Base-by-base conservation (phyloP, 2,888 invertebrate genomes). In the Trypoxylon attenuatum region DNA sequence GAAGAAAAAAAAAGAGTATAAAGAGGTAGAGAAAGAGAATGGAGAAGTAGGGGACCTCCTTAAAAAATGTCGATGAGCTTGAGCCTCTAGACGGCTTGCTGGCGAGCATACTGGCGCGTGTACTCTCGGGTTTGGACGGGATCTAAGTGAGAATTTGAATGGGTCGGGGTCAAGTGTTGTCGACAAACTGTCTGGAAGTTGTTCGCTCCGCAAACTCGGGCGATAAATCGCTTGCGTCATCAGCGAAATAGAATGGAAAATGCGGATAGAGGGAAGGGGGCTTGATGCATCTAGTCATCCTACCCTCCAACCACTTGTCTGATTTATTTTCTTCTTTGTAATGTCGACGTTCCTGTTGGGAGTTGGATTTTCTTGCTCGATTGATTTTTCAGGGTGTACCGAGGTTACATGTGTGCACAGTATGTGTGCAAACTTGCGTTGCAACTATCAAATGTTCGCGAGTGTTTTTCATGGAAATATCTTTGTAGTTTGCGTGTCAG, bases 111-210 rank as follows among this genome's bases (percentile, higher is more conserved):
- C 39, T 52, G 56, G 63, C 47, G 51, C 52, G 47, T 56, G 47
- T 13, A 47, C 56, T 41, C 51, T 62, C 51, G 42, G 56, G 56
- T 65, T 65, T 47, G 52, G 56, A 55, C 63, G 63, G 62, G 47
- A 66, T 62, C 52, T 49, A 49, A 33, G 21, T 25, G 5, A 19
- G 57, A 63, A 66, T 53, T 66, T 57, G 47, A 63, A 63, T 53
- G 52, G 64, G 65, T 66, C 65, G 62, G 65, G 65, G 65, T 66
- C 63, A 66, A 62, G 62, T 51, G 52, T 63, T 45, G 63, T 49
- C 65, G 65, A 56, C 56, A 52, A 66, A 66, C 65, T 66, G 65
- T 62, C 62, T 56, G 65, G 39, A 66, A 63, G 29, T 66, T 66
- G 43, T 49, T 33, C 49, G 52, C 56, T 56, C 51, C 65, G 52